Base-by-base conservation (phyloP, 2,888 invertebrate genomes). In the Hirtodrosophila duncani region DNA sequence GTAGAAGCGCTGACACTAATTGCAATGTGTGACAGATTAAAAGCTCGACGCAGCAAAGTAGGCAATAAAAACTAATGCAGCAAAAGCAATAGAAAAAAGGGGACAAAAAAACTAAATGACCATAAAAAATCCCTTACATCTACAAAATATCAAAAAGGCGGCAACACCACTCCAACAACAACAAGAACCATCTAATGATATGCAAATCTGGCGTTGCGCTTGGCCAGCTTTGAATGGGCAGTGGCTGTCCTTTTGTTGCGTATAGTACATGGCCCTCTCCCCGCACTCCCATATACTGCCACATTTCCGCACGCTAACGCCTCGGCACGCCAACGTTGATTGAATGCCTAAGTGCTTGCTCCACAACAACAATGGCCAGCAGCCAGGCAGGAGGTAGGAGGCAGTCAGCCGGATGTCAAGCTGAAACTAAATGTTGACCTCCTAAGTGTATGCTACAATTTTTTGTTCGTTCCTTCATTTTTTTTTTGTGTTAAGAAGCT, bases 171-270 rank as follows among this genome's bases (percentile, higher is more conserved):
- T 41, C 33, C 24, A 44, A 20, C 30, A 20, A 5, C 7, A 37
- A 27, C 6, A 26, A 46, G 21, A 51, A 49, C 41, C 58, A 51
- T 38, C 17, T 27, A 26, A 39, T 41, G 60, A 61, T 70, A 77
- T 74, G 74, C 65, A 77, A 77, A 74, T 77, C 78, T 67, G 50
- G 34, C 45, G 64, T 60, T 68, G 62, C 75, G 75, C 72, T 71
- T 44, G 69, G 64, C 34, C 65, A 57, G 41, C 44, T 59, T 53
- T 58, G 36, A 75, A 71, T 63, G 65, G 55, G 23, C 53, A 30
- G 42, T 26, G 46, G 48, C 29, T 16, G 16, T 33, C 33, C 13
- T 41, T 33, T n/a, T n/a, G n/a, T n/a, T n/a, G n/a, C n/a, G n/a
- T n/a, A n/a, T n/a, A 14, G 11, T 24, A 34, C 24, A 29, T 8